Evolutionary conservation across 2,888 invertebrate species (phyloP).

Genomic region (Asteroscopus sphinx): DNA sequence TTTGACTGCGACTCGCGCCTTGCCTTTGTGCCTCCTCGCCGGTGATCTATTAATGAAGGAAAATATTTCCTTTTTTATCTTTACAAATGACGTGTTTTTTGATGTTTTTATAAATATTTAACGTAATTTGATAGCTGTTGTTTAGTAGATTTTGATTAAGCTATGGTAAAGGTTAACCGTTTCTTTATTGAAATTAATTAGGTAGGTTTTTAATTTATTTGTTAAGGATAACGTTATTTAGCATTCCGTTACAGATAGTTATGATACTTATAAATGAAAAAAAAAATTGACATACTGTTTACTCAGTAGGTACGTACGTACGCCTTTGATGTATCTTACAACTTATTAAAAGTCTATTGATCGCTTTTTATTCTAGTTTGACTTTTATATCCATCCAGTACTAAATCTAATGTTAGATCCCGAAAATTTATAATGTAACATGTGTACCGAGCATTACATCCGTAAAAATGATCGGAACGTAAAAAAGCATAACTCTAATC

Average conservation of each 20-base stretch:
- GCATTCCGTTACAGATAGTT: neutral
- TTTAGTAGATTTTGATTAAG: conserved; percentile 55
- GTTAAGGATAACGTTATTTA: conserved; percentile 10
- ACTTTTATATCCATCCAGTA: neutral
- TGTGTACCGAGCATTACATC: conserved; percentile 9
- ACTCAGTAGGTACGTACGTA: too few species aligned
- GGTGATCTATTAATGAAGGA: conserved; percentile 88
- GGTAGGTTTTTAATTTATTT: conserved; percentile 27
- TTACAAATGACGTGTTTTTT: conserved; percentile 54
- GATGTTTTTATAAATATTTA: conserved; percentile 56
- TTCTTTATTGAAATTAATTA: conserved; percentile 47
- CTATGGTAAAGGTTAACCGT: conserved; percentile 24
- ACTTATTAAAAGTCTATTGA: too few species aligned
- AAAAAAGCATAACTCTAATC: conserved; percentile 87
- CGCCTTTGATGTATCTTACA: too few species aligned
- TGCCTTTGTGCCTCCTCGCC: conserved; percentile 79
- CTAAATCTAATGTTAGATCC: neutral
- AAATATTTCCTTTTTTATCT: conserved; percentile 72
- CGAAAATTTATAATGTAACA: neutral
- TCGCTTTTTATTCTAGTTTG: neutral
- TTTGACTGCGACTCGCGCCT: conserved; percentile 73
- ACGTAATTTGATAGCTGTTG: conserved; percentile 57
- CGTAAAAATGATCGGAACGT: conserved; percentile 55
- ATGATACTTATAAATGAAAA: neutral
- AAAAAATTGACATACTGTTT: too few species aligned